Evolutionary conservation across 2,888 invertebrate genomes (phyloP), one percentile per base, ranked within the genome.

Genomic region (Cheilosia pagana): DNA sequence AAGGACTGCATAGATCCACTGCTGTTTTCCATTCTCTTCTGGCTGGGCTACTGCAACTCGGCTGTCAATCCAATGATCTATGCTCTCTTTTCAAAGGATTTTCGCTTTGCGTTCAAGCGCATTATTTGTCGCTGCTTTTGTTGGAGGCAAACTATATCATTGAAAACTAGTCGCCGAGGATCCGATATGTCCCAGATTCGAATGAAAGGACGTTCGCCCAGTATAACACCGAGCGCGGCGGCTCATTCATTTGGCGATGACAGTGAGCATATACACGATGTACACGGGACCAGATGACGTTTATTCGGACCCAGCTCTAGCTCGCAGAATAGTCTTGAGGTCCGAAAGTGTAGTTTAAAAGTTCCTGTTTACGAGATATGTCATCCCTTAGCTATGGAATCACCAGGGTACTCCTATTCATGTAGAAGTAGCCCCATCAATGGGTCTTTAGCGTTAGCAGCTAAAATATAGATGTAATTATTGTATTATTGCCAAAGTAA

Each of bases 1-100:
- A 95, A 94, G 52, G 94, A 95, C 81, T 98, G 98, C 91, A 97
- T 98, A 45, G 95, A 96, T 86, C 95, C 95, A 0, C 93, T 97
- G 75, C 93, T 98, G 72, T 98, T 98, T 93, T 97, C 97, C 12
- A 94, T 98, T 31, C 94, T 98, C 21, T 98, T 99, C 93, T 99
- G 99, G 98, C 93, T 99, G 86, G 99, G 99, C 1, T 99, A 99
- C 93, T 98, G 98, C 93, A 99, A 99, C 92, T 98, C 98, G 0
- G 98, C 98, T 4, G 96, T 98, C 87, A 99, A 98, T 91, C 98
- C 98, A 0, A 95, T 97, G 90, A 98, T 98, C 87, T 98, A 98
- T 92, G 98, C 98, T 5, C 93, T 98, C 78, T 98, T 98, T 93
- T 98, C 98, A 62, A 97, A 97, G 92, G 98, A 98, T 92, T 98